Conservation (phyloP, 2,113 vertebrate genomes). For the Onychostruthus taczanowskii region DNA sequence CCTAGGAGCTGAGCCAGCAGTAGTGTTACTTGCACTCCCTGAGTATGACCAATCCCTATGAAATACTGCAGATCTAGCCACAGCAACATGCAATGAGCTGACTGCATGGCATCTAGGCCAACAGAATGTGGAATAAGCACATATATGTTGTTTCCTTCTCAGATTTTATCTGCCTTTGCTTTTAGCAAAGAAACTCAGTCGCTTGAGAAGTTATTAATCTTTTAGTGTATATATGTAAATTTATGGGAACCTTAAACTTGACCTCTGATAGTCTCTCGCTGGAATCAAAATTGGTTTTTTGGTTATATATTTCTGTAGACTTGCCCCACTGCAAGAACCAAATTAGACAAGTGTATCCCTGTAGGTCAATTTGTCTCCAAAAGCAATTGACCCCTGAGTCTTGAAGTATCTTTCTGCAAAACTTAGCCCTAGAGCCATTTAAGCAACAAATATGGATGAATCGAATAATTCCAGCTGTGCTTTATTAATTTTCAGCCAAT, state of each 20-base stretch:
- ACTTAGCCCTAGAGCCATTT: slow-evolving; percentile 62
- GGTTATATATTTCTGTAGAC: slow-evolving; percentile 33
- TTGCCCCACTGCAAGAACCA: slow-evolving; percentile 38
- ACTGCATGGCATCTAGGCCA: not conserved
- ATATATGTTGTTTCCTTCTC: slow-evolving; percentile 10
- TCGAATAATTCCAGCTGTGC: slow-evolving; percentile 64
- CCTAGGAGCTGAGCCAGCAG: not conserved
- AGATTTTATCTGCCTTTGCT: slow-evolving; percentile 33
- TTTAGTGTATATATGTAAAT: slow-evolving; percentile 42
- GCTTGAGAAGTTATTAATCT: slow-evolving; percentile 44
- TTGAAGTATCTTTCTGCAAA: slow-evolving; percentile 54
- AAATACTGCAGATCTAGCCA: not conserved
- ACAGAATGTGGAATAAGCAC: not conserved
- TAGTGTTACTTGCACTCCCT: not conserved
- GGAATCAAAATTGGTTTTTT: slow-evolving; percentile 62
- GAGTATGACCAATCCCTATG: not conserved
- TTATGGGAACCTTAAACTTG: slow-evolving; percentile 42
- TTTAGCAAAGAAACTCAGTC: slow-evolving; percentile 7
- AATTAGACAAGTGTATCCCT: slow-evolving; percentile 54
- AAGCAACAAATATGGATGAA: slow-evolving; percentile 61
- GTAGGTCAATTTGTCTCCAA: slow-evolving; percentile 60
- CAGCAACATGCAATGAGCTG: not conserved
- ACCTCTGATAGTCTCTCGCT: not conserved
- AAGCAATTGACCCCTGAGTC: slow-evolving; percentile 61
- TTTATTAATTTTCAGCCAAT: slow-evolving; percentile 65